Evolutionary conservation across 2,888 invertebrate species (phyloP).

Genomic region (Crocallis elinguaria): DNA sequence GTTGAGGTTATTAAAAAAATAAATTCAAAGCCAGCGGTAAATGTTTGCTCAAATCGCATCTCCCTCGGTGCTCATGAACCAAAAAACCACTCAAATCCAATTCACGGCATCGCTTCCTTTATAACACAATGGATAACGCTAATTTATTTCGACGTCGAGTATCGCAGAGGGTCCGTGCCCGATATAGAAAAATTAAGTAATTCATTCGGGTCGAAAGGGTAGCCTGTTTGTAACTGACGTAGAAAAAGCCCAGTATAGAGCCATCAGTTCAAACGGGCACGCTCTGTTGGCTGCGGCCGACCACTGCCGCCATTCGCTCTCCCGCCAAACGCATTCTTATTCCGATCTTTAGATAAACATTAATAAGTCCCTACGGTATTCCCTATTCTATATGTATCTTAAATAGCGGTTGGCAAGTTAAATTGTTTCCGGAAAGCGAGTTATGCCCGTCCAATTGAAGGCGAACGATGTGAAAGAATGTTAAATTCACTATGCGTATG

Average conservation of each 20-base stretch:
- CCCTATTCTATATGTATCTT: constrained; percentile 60
- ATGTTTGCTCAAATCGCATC: constrained; percentile 59
- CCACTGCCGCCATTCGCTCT: constrained; percentile 63
- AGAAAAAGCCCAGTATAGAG: constrained; percentile 71
- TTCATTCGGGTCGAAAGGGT: constrained; percentile 81
- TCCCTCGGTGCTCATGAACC: constrained; percentile 52
- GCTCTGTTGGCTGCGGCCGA: constrained; percentile 64
- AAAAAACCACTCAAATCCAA: constrained; percentile 62
- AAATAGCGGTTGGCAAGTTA: constrained; percentile 69
- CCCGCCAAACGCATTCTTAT: constrained; percentile 70
- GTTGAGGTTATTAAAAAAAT: constrained; percentile 29
- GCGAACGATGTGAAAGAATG: constrained; percentile 68
- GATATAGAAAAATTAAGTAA: constrained; percentile 81
- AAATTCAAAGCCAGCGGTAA: constrained; percentile 41
- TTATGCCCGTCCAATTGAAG: constrained; percentile 54
- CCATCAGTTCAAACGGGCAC: constrained; percentile 70
- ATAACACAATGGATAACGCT: constrained; percentile 65
- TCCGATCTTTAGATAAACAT: constrained; percentile 81
- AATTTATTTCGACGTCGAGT: constrained; percentile 76
- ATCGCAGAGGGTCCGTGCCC: constrained; percentile 62
- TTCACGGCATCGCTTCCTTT: constrained; percentile 58
- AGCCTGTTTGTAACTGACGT: constrained; percentile 76
- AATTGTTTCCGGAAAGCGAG: constrained; percentile 78
- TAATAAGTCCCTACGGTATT: constrained; percentile 65
- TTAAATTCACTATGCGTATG: constrained; percentile 67